Conservation (phyloP, 2,797 vertebrate species). For the Avahi laniger region DNA sequence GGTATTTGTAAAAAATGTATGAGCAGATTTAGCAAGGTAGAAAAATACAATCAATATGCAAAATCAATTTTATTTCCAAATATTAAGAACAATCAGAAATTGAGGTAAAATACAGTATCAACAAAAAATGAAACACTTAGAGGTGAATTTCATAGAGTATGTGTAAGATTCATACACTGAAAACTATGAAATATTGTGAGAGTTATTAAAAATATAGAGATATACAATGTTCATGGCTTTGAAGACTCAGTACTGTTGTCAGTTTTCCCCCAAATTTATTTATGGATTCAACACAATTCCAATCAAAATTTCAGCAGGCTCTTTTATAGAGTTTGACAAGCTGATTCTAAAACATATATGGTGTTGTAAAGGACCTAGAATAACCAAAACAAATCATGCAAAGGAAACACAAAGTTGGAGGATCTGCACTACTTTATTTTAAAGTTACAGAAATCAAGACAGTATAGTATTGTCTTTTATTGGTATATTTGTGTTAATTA, state of each 20-base stretch:
- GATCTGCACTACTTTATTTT: background rate
- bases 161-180: background rate
- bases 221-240: background rate
- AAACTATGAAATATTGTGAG: background rate
- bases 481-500: background rate
- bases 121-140: background rate
- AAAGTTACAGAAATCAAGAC: background rate
- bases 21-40: background rate
- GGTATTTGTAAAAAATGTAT: background rate
- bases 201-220: background rate
- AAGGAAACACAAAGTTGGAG: background rate
- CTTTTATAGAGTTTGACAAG: background rate
- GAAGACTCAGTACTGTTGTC: background rate
- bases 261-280: background rate
- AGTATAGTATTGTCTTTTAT: background rate
- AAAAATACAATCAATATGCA: background rate
- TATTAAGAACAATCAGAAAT: background rate
- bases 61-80: background rate
- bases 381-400: background rate
- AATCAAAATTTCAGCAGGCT: background rate
- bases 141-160: background rate
- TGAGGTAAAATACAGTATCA: background rate
- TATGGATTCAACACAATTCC: background rate
- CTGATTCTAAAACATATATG: background rate
- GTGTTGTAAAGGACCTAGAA: background rate